A percentile compares a stretch with the other conserved stretches of the same genome.
These are phyloP conservation scores for Andrena fulva DNA, from an alignment of 2,888 invertebrate genomes.

Conservation along the genomic window DNA sequence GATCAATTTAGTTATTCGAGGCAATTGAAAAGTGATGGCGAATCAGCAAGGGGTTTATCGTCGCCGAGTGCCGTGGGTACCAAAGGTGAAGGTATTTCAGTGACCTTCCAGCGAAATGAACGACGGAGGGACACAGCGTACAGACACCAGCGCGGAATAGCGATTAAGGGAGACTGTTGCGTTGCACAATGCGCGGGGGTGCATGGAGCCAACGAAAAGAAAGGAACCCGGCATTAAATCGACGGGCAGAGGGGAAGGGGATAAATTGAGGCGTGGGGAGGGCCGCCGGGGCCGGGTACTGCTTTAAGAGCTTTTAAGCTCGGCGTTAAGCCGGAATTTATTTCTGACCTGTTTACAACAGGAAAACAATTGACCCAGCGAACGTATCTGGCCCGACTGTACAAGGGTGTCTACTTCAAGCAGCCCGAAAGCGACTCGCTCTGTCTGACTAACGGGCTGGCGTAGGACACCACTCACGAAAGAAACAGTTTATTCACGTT, in stretches of 20 bases:
- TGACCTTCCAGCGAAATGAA: not conserved
- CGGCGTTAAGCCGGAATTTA: conserved; percentile 80
- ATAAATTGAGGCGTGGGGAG: conserved; percentile 68
- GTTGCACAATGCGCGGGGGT: not conserved
- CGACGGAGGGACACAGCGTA: no score
- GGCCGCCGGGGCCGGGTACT: conserved; percentile 66
- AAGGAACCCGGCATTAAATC: conserved; percentile 42
- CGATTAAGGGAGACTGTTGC: not conserved
- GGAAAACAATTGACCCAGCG: conserved; percentile 77
- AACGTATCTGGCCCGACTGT: conserved; percentile 31
- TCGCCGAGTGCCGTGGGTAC: no score
- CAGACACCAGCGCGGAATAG: not conserved
- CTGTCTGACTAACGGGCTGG: conserved; percentile 63
- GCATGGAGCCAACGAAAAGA: conserved; percentile 8
- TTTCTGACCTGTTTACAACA: conserved; percentile 80
- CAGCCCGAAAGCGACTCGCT: conserved; percentile 50
- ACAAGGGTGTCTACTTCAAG: conserved; percentile 60
- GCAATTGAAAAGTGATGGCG: no score
- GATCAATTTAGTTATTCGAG: no score
- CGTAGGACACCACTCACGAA: conserved; percentile 53
- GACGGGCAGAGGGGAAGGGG: conserved; percentile 48
- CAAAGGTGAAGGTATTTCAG: not conserved
- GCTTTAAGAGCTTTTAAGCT: conserved; percentile 81
- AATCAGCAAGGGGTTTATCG: no score
- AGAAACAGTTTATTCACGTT: conserved; percentile 70